Base-by-base conservation (phyloP, 2,888 invertebrate species). In the Ectemnius lituratus region DNA sequence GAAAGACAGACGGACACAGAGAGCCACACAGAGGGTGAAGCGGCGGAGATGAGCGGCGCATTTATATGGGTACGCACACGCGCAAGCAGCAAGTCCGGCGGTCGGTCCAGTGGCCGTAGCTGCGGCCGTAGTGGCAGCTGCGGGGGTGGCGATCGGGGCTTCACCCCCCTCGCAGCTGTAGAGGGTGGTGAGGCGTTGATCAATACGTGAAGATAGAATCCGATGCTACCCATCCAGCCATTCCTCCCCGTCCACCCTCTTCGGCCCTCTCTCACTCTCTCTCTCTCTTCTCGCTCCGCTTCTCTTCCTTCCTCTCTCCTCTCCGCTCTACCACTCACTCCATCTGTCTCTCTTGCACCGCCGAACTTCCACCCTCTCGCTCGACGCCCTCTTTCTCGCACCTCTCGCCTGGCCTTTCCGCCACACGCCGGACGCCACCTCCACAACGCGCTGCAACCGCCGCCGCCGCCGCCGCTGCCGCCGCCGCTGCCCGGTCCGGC, bases 151-250 rank as follows among this genome's bases (percentile, higher is more conserved):
- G 86, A 89, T 87, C 86, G 86, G 86, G 83, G 80, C 81, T 79
- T 79, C 81, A 79, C 81, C 83, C 80, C 80, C 79, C 74, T 75
- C 62, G 58, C 65, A 52, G 52, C 67, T 65, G 73, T 81, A 79
- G 81, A 82, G 82, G 83, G 89, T 88, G 88, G 89, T 87, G 89
- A 90, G 90, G 90, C 90, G 90, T 91, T 90, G 90, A 91, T 91
- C 90, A 90, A 91, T 91, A 91, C 90, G 89, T 88, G 90, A 91
- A 91, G 90, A 91, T 90, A 91, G 90, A 90, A 91, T 90, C 90
- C 90, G 87, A 90, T 90, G 90, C 90, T 89, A 84, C 83, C 85
- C 87, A 87, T 86, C 87, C 87, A 86, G 84, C 87, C 85, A 85
- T 79, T 69, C 78, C 78, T 61, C 37, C 64, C 68, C 56, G 46